These are phyloP conservation scores for Rhabdophis nuchalis DNA, from an alignment of 2,797 vertebrate species.

Conservation along the genomic window DNA sequence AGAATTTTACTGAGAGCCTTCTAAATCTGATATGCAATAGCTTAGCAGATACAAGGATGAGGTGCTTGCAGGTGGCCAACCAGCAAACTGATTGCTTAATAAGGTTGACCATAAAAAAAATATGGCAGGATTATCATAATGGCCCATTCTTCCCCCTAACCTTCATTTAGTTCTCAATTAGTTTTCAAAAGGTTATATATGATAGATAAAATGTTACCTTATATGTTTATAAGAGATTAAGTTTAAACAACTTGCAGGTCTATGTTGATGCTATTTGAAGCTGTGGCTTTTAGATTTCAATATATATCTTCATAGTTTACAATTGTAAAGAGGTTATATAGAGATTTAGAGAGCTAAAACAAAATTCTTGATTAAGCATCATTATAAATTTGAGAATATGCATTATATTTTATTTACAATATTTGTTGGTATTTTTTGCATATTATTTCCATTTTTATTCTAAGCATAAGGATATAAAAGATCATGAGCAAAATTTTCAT, in stretches of 20 bases:
- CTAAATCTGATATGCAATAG: background rate
- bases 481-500: slow-evolving; percentile 24
- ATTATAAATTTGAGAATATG: background rate
- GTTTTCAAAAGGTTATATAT: background rate
- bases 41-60: background rate
- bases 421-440: background rate
- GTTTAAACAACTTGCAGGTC: background rate
- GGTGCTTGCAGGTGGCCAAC: background rate
- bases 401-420: background rate
- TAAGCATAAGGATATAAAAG: background rate
- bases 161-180: background rate
- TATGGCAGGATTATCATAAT: background rate
- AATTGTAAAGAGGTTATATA: background rate
- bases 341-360: background rate
- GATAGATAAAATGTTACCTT: background rate
- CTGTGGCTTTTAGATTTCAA: background rate
- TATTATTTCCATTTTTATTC: background rate
- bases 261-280: background rate
- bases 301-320: background rate
- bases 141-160: background rate
- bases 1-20: background rate
- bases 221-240: background rate
- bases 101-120: background rate
- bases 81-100: background rate
- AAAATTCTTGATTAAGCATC: background rate